Evolutionary conservation across 2,797 vertebrate genomes (phyloP), one percentile per base, ranked within the genome.

Genomic region (Cossypha heuglini): DNA sequence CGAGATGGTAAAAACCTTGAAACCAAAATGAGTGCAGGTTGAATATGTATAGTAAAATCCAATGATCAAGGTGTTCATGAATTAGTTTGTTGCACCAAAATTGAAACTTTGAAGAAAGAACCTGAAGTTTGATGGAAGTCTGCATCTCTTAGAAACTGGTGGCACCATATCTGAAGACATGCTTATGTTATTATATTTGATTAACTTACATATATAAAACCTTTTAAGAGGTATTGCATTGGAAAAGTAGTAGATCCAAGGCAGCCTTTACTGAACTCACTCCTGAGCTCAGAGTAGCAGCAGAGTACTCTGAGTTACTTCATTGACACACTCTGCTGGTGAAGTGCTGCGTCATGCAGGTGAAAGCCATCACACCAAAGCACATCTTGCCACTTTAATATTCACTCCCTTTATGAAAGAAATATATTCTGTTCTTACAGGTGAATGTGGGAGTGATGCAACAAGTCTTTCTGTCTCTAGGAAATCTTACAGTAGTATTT

Each of bases 51-150:
- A 49, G 22, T 55, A 68, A 86, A 69, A 46, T 69, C 13, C 42
- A n/a, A 1, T 0, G 1, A 49, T 58, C 24, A 31, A 11, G 7
- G 2, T 43, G 4, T 62, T 79, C 11, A 35, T 22, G 11, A 38
- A 2, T 35, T 59, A 16, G 3, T 42, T 68, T 38, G 35, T 83
- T 40, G 24, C 15, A 28, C 38, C 29, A 42, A 42, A 91, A 46
- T 17, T 54, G 59, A 43, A 76, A 46, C 28, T 63, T 46, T 13
- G 49, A 31, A 61, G 49, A 24, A 63, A 62, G 51, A 35, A 28
- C 12, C 10, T 43, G 31, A 51, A 31, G 6, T 46, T 37, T 20
- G 10, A 13, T 48, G 28, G 26, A 62, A 40, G 5, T 24, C 19
- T 71, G 26, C 5, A 3, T 52, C 45, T 33, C 49, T 43, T 59